Evolutionary conservation across 1,140 invertebrate genomes (phyloP).

Genomic region (Steinernema khuongi): DNA sequence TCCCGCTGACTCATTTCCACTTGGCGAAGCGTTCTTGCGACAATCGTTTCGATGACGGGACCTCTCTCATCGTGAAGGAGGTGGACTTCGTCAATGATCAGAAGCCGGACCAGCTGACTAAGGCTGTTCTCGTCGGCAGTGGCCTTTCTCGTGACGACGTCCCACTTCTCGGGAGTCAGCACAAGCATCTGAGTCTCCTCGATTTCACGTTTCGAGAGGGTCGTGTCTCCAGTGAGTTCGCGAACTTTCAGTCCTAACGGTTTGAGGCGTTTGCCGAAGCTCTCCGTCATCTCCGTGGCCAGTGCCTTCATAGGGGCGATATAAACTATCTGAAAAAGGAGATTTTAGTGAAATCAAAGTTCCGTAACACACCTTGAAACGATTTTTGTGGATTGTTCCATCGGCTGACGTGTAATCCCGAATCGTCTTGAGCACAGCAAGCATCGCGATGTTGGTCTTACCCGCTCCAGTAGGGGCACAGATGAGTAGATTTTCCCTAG

Average conservation of each 20-base stretch:
- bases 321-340: slow-evolving; percentile 77
- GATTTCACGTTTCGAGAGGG: slow-evolving; percentile 88
- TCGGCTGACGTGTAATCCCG: slow-evolving; percentile 67
- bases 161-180: slow-evolving; percentile 99
- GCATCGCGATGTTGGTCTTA: slow-evolving; percentile 95
- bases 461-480: slow-evolving; percentile 92
- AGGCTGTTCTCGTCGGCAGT: slow-evolving; percentile 80
- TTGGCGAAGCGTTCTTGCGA: slow-evolving; percentile 86
- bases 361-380: slow-evolving; percentile 73
- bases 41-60: slow-evolving; percentile 91
- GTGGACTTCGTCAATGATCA: slow-evolving; percentile 99
- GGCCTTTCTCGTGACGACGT: slow-evolving; percentile 90
- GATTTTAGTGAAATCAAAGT: slow-evolving; percentile 24
- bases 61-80: slow-evolving; percentile 92
- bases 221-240: slow-evolving; percentile 97
- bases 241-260: slow-evolving; percentile 75
- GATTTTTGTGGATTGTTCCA: slow-evolving; percentile 74
- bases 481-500: slow-evolving; percentile 91
- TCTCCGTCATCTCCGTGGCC: slow-evolving; percentile 93
- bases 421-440: slow-evolving; percentile 83
- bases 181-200: slow-evolving; percentile 86
- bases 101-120: slow-evolving; percentile 79
- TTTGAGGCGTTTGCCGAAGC: slow-evolving; percentile 76
- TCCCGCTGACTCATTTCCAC: slow-evolving; percentile 90
- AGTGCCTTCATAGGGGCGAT: slow-evolving; percentile 99